Base-by-base conservation (phyloP, 2,888 invertebrate species). In the Epistrophe grossulariae region DNA sequence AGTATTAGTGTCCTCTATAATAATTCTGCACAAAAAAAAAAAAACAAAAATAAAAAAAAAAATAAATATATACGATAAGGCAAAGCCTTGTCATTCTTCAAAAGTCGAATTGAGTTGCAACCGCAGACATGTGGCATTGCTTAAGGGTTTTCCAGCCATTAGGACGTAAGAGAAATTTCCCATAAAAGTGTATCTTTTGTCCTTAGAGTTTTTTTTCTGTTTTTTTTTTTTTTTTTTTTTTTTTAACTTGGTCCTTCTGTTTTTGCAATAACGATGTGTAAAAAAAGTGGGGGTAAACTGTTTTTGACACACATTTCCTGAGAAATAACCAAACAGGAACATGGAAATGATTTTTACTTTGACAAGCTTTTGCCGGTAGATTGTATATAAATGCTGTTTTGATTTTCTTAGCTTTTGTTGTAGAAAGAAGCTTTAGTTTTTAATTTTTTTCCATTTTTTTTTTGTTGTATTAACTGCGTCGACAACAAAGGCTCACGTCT, bases 331-430 rank as follows among this genome's bases (percentile, higher is more conserved):
- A 70, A 62, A 74, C 78, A 78, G 35, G 62, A 85, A 85, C 85
- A 85, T 85, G 85, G 64, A 81, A 85, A 85, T 85, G 73, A 81
- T 85, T 85, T 85, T 85, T 85, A 79, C 78, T 79, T 78, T 70
- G 76, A 71, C 81, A 85, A 81, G 73, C 50, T 79, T 66, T 62
- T 52, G 60, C 52, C 72, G 74, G 70, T 71, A 50, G 17, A 79
- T 70, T 74, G 59, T 71, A n/a, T n/a, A n/a, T n/a, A 71, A 84
- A 78, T 81, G 73, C 19, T 62, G 59, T 40, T 73, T 60, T 83
- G 83, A 83, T 83, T 83, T 83, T 83, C 73, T 72, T 73, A 78
- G 78, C 73, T 73, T 73, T 68, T 68, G 55, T 57, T 82, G 64
- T 77, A 55, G 57, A 35, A n/a, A 66, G 55, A 71, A 64, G 70